Evolutionary conservation across 1,140 invertebrate genomes (phyloP).

Genomic region (Halesus radiatus): DNA sequence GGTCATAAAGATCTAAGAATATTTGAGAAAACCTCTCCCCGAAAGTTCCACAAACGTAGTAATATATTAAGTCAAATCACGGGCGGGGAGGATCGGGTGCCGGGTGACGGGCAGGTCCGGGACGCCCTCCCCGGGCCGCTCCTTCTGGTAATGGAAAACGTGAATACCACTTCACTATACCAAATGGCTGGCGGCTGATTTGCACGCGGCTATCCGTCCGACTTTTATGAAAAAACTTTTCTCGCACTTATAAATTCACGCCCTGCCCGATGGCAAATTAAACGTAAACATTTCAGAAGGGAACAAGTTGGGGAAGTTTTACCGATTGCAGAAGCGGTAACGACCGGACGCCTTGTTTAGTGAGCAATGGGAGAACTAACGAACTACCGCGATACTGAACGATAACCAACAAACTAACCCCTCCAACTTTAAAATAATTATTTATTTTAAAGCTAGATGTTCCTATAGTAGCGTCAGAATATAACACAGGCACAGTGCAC

Average conservation of each 20-base stretch:
- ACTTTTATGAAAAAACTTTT: conserved; percentile 22
- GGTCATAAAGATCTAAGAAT: not conserved
- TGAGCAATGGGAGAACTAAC: no score
- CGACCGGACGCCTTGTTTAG: not conserved
- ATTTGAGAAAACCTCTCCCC: conserved; percentile 5
- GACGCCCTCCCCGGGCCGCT: not conserved
- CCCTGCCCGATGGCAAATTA: conserved; percentile 5
- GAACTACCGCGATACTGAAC: no score
- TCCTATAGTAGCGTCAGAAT: not conserved
- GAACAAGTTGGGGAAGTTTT: not conserved
- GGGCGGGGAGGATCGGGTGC: not conserved
- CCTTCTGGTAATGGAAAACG: conserved; percentile 22
- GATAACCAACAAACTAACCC: no score
- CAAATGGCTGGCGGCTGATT: conserved; percentile 7
- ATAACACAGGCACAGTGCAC: not conserved
- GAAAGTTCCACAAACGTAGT: not conserved
- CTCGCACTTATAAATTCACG: conserved; percentile 1
- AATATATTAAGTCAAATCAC: conserved; percentile 14
- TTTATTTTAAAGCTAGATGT: not conserved
- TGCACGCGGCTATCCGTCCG: conserved; percentile 6
- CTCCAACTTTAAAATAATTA: not conserved
- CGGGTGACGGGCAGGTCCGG: not conserved
- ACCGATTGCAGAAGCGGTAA: not conserved
- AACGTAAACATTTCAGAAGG: conserved; percentile 13
- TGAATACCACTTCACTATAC: not conserved